These are phyloP conservation scores for Coleophora flavipennella DNA, from an alignment of 2,888 invertebrate genomes.

Conservation along the genomic window DNA sequence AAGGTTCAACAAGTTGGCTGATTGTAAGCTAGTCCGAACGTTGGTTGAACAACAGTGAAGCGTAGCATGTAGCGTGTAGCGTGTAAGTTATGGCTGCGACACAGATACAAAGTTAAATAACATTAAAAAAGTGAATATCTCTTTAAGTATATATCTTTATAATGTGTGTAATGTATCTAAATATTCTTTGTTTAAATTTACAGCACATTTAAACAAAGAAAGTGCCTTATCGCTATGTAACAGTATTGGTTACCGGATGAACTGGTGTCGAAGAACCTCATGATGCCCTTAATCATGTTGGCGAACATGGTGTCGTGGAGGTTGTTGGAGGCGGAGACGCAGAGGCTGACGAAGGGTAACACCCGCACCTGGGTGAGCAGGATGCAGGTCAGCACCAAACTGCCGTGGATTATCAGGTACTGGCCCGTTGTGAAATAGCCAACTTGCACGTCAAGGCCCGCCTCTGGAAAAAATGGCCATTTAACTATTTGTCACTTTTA, in stretches of 20 bases:
- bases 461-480: slow-evolving; percentile 35
- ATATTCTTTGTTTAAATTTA: too few relatives aligned
- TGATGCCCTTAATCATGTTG: slow-evolving; percentile 59
- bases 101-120: too few relatives aligned
- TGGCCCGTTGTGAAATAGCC: slow-evolving; percentile 53
- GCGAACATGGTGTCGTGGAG: slow-evolving; percentile 82
- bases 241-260: slow-evolving; percentile 74
- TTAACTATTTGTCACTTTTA: too few relatives aligned
- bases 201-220: neutral
- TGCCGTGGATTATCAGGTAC: slow-evolving; percentile 76
- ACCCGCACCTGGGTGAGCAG: slow-evolving; percentile 74
- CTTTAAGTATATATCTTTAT: too few relatives aligned
- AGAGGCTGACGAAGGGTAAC: slow-evolving; percentile 75
- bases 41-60: too few relatives aligned
- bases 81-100: too few relatives aligned
- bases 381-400: slow-evolving; percentile 64
- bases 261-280: slow-evolving; percentile 87
- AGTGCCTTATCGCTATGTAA: too few relatives aligned
- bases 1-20: too few relatives aligned
- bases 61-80: too few relatives aligned
- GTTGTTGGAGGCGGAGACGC: slow-evolving; percentile 76
- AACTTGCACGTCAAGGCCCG: slow-evolving; percentile 43
- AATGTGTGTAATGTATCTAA: too few relatives aligned
- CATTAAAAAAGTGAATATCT: too few relatives aligned
- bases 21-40: too few relatives aligned